Evolutionary conservation across 2,113 vertebrate genomes (phyloP).

Genomic region (Erythrocebus patas): DNA sequence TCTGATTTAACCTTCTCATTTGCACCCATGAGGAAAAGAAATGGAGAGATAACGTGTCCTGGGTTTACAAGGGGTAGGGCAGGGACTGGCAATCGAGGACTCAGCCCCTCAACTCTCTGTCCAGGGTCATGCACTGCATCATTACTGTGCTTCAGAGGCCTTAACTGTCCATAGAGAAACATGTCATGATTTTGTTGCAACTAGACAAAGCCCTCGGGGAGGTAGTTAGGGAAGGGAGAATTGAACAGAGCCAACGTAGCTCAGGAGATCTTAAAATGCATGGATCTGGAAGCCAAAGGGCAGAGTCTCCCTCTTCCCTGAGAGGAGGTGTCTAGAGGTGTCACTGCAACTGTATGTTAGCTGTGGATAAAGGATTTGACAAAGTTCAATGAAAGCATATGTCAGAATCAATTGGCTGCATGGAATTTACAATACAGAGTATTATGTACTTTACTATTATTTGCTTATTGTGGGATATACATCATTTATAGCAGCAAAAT

Average conservation of each 20-base stretch:
- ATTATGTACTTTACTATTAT: not conserved
- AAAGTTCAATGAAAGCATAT: not conserved
- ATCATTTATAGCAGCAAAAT: not conserved
- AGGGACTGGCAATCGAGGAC: not conserved
- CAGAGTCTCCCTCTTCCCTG: not conserved
- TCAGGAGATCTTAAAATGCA: not conserved
- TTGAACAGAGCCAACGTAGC: rapidly evolving
- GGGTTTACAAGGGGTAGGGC: not conserved
- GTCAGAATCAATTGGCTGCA: not conserved
- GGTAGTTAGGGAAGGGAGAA: not conserved
- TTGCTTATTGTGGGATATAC: not conserved
- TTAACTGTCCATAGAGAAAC: not conserved
- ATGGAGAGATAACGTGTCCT: not conserved
- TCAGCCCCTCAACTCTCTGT: not conserved
- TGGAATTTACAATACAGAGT: not conserved
- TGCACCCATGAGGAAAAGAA: not conserved
- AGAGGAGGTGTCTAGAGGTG: not conserved
- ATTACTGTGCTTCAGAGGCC: not conserved
- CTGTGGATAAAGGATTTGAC: not conserved
- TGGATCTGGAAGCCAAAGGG: not conserved
- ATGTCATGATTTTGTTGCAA: not conserved
- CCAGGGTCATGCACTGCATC: not conserved
- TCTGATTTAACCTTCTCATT: not conserved
- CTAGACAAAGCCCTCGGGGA: not conserved
- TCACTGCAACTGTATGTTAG: not conserved